Percentiles rank a stretch among this genome's conserved stretches.
These are phyloP conservation scores for Procambarus virginalis DNA, from an alignment of 1,140 invertebrate species.

Conservation along the genomic window DNA sequence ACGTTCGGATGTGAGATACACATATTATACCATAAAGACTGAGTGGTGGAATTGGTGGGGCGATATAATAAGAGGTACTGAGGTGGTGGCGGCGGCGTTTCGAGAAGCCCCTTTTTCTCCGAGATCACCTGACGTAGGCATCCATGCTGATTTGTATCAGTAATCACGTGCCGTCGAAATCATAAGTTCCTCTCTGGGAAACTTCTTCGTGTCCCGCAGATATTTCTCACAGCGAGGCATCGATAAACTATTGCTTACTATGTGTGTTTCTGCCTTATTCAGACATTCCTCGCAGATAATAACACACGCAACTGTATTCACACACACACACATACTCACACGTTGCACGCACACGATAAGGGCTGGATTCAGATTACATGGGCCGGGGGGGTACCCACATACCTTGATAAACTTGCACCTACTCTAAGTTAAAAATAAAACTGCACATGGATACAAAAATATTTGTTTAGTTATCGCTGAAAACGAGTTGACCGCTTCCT, in stretches of 20 bases:
- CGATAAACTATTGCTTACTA: not conserved
- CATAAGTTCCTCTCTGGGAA: constrained; percentile 26
- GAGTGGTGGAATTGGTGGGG: not conserved
- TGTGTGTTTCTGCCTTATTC: not conserved
- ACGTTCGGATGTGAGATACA: no score
- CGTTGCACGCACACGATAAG: no score
- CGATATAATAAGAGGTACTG: not conserved
- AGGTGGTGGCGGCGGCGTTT: not conserved
- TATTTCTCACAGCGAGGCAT: not conserved
- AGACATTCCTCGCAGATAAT: not conserved
- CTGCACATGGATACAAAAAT: no score
- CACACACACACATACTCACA: no score
- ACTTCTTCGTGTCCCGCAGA: constrained; percentile 6
- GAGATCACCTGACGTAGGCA: constrained; percentile 7
- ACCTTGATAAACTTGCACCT: no score
- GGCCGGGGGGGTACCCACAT: no score
- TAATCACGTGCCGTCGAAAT: constrained; percentile 29
- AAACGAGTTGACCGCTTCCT: no score
- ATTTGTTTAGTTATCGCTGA: no score
- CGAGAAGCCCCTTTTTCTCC: not conserved
- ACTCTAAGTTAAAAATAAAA: no score
- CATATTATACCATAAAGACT: not conserved
- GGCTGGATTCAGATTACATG: no score
- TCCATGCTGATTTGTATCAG: constrained; percentile 34
- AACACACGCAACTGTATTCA: not conserved